Evolutionary conservation across 2,888 invertebrate genomes (phyloP), one percentile per base, ranked within the genome.

Genomic region (Campoletis raptor): DNA sequence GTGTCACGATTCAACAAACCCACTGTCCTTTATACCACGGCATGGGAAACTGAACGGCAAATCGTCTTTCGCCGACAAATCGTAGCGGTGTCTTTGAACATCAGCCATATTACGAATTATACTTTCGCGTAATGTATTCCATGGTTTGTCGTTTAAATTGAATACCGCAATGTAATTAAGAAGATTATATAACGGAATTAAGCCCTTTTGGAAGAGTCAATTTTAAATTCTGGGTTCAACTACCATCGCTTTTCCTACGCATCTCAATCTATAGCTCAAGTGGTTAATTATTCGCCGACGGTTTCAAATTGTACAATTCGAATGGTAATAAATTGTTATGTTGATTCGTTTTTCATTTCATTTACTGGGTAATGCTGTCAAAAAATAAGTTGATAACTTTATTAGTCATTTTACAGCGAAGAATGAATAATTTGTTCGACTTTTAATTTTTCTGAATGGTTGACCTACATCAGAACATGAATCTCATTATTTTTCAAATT

Each of bases 1-100:
- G 52, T 79, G 57, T 61, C 18, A 37, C 78, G 67, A 9, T 37
- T 52, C 52, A 73, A 57, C 57, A 48, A 37, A 15, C 42, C 61
- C 15, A 61, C 30, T 61, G 61, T 61, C 24, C 6, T 61, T 70
- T 61, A 79, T 42, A 70, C n/a, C n/a, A n/a, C 45, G 57, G 30
- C 79, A 45, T 42, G 18, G 67, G 78, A 37, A 57, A 66, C 70
- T 57, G 52, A 45, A 45, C 79, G 10, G 36, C 69, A 45, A n/a
- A n/a, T n/a, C 40, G 69, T 69, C 78, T 70, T 70, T 57, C 30
- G 57, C 45, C 8, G 36, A 40, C 21, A 42, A 79, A 24, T 54
- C 54, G 9, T 24, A 15, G 57, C 40, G 40, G 57, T 61, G 21
- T 24, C 37, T 52, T 42, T 18, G 18, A 54, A 54, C 30, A 54